These are phyloP conservation scores for Riptortus pedestris DNA, from an alignment of 1,140 invertebrate genomes.

Conservation along the genomic window DNA sequence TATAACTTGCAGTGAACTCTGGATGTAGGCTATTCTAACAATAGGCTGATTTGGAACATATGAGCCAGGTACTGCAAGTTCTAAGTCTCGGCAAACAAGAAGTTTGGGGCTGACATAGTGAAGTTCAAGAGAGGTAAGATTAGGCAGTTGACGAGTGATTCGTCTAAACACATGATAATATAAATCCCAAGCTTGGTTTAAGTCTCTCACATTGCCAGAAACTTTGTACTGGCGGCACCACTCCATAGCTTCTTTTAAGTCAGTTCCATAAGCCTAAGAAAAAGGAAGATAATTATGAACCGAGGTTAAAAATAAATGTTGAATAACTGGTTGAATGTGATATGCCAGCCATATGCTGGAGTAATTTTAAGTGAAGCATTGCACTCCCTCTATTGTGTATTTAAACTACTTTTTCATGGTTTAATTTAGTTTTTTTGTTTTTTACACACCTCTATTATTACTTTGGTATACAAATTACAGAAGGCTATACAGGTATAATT, in stretches of 20 bases:
- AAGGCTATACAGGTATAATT: too few species aligned
- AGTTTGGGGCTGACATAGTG: conserved; percentile 93
- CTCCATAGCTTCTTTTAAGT: conserved; percentile 85
- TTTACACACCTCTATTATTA: too few species aligned
- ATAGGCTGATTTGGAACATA: conserved; percentile 81
- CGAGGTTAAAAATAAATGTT: not conserved
- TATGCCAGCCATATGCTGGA: not conserved
- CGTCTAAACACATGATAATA: conserved; percentile 96
- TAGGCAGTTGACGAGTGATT: conserved; percentile 87
- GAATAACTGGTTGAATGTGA: too few species aligned
- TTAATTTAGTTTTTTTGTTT: too few species aligned
- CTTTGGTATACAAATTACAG: too few species aligned
- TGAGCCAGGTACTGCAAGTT: conserved; percentile 89
- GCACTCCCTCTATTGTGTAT: too few species aligned
- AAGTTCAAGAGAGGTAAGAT: conserved; percentile 76
- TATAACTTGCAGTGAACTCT: conserved; percentile 78
- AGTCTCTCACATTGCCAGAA: conserved; percentile 73
- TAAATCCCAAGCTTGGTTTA: conserved; percentile 97
- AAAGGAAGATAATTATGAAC: conserved; percentile 5
- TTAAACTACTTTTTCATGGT: too few species aligned
- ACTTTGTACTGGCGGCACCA: conserved; percentile 85
- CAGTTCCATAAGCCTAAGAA: conserved; percentile 73
- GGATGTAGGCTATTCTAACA: conserved; percentile 79
- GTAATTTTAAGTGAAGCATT: too few species aligned
- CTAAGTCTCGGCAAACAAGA: conserved; percentile 76